A percentile compares a stretch with the other conserved stretches of the same genome.
These are phyloP conservation scores for Drosophila arawakana DNA, from an alignment of 1,140 invertebrate genomes.

Conservation along the genomic window DNA sequence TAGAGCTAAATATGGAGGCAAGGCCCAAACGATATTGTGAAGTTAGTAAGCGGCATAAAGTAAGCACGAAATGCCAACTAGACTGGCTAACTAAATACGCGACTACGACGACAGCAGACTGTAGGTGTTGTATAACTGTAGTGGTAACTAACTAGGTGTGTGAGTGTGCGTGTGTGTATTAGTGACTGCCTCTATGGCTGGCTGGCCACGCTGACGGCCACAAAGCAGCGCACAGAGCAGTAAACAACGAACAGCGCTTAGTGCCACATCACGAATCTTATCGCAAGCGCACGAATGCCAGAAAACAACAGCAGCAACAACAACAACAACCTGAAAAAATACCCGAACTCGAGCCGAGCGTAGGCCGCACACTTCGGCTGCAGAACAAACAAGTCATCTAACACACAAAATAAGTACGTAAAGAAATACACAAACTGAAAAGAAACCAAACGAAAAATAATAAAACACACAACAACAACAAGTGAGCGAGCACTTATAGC, in stretches of 20 bases:
- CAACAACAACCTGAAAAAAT: conserved; percentile 41
- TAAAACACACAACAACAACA: conserved; percentile 37
- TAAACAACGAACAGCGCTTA: conserved; percentile 81
- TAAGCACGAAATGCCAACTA: conserved; percentile 82
- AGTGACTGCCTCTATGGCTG: conserved; percentile 72
- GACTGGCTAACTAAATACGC: conserved; percentile 63
- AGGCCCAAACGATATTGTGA: conserved; percentile 40
- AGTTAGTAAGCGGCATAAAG: conserved; percentile 81
- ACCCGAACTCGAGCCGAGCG: conserved; percentile 57
- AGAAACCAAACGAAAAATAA: conserved; percentile 25
- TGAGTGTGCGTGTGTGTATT: conserved; percentile 27
- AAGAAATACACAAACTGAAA: conserved; percentile 27
- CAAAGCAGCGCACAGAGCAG: conserved; percentile 77
- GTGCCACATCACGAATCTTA: conserved; percentile 82
- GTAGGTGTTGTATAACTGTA: conserved; percentile 17
- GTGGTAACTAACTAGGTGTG: conserved; percentile 25
- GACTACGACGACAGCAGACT: conserved; percentile 30
- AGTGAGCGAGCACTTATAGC: conserved; percentile 72
- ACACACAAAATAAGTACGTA: conserved; percentile 46
- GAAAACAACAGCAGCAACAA: conserved; percentile 40
- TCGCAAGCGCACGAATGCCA: conserved; percentile 67
- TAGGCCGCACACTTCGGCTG: conserved; percentile 64
- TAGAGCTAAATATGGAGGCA: conserved; percentile 49
- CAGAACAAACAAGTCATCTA: conserved; percentile 81
- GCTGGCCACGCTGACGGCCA: conserved; percentile 79